A percentile compares a stretch with the other conserved stretches of the same genome.
Conservation (phyloP, 2,797 vertebrate species). For the Remorina albescens region DNA sequence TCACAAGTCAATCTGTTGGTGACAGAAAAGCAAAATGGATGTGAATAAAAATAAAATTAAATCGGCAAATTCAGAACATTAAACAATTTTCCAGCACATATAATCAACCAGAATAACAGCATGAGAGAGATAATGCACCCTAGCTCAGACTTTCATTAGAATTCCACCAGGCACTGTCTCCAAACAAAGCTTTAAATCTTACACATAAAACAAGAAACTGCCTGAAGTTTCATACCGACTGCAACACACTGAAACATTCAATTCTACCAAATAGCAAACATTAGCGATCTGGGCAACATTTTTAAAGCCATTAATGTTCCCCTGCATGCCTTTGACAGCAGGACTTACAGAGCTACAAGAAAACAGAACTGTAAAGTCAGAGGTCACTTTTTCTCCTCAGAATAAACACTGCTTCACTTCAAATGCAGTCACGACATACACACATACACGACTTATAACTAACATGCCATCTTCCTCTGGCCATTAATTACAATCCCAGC, state of each 20-base stretch:
- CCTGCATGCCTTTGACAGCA: constrained; percentile 18
- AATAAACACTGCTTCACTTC: too few species aligned
- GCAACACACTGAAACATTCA: background rate
- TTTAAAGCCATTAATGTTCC: constrained; percentile 2
- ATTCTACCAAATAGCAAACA: constrained; percentile 19
- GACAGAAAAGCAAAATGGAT: constrained; percentile 48
- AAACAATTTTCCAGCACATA: constrained; percentile 11
- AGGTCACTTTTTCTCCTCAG: constrained; percentile 1
- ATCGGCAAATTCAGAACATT: constrained; percentile 17
- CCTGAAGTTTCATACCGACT: constrained; percentile 13
- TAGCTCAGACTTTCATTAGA: constrained; percentile 27
- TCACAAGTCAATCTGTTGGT: constrained; percentile 24
- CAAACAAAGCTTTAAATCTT: constrained; percentile 21
- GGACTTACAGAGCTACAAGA: constrained; percentile 13
- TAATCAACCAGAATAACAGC: constrained; percentile 32
- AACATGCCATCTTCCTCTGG: constrained; percentile 43
- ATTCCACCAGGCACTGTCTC: constrained; percentile 1
- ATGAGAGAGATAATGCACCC: background rate
- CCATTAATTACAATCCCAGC: constrained; percentile 29
- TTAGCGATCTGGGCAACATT: constrained; percentile 11
- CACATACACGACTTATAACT: constrained; percentile 1
- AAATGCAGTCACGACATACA: too few species aligned
- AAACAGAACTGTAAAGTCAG: constrained; percentile 29
- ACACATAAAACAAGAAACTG: constrained; percentile 29
- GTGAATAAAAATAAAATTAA: constrained; percentile 6